Evolutionary conservation across 2,113 vertebrate species (phyloP).

Genomic region (Coracopsis vasa): DNA sequence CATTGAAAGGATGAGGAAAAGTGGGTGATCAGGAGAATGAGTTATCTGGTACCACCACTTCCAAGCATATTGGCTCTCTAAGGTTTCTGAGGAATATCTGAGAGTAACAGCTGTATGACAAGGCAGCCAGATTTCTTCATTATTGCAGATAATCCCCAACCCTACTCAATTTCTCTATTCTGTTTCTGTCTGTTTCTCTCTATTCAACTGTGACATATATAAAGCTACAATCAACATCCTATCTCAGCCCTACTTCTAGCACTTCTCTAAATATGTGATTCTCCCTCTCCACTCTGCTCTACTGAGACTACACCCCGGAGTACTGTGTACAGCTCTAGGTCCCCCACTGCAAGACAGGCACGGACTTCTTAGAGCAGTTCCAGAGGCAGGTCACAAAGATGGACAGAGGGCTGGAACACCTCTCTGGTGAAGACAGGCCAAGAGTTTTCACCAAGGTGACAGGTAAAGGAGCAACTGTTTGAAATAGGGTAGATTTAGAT

Average conservation of each 20-base stretch:
- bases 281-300: rapidly evolving
- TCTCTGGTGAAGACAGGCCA: background rate
- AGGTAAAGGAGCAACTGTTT: background rate
- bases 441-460: background rate
- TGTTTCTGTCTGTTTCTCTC: background rate
- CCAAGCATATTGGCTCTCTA: background rate
- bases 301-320: rapidly evolving
- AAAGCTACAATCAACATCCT: background rate
- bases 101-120: background rate
- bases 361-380: background rate
- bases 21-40: background rate
- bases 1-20: background rate
- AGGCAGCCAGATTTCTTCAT: background rate
- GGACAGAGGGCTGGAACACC: background rate
- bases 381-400: background rate
- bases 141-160: background rate
- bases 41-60: background rate
- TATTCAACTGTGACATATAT: background rate
- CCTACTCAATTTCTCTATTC: background rate
- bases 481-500: background rate
- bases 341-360: background rate
- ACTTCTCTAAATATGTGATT: background rate
- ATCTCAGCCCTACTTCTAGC: background rate
- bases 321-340: background rate
- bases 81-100: background rate